These are phyloP conservation scores for Euproctis similis DNA, from an alignment of 2,888 invertebrate genomes.

Conservation along the genomic window DNA sequence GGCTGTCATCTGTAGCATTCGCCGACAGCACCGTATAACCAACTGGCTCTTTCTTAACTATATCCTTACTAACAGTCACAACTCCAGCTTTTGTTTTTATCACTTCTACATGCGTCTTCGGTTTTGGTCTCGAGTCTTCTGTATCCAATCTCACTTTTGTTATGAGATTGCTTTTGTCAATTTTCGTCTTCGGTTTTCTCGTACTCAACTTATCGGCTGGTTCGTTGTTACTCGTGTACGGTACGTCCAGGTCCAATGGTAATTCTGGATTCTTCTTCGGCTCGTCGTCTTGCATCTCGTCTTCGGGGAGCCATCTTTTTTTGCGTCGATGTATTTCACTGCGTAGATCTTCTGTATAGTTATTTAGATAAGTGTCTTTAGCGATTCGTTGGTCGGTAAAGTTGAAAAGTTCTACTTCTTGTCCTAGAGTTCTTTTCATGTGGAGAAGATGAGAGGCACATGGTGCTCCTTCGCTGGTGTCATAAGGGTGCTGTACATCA, in stretches of 20 bases:
- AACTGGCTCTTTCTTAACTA: slow-evolving; percentile 76
- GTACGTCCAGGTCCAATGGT: slow-evolving; percentile 79
- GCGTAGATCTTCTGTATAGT: slow-evolving; percentile 52
- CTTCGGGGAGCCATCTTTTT: slow-evolving; percentile 83
- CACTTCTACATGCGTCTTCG: slow-evolving; percentile 81
- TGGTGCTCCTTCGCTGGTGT: slow-evolving; percentile 42
- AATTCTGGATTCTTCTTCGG: slow-evolving; percentile 78
- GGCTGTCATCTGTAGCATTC: slow-evolving; percentile 70
- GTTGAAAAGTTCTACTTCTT: slow-evolving; percentile 56
- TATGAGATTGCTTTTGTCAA: slow-evolving; percentile 71
- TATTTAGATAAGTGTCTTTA: slow-evolving; percentile 40
- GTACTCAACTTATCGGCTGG: slow-evolving; percentile 67
- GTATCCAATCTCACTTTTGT: slow-evolving; percentile 71
- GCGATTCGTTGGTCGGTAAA: slow-evolving; percentile 45
- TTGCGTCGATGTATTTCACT: slow-evolving; percentile 59
- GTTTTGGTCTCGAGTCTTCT: slow-evolving; percentile 76
- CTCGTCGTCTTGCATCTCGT: slow-evolving; percentile 75
- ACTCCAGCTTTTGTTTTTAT: slow-evolving; percentile 80
- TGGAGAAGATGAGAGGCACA: slow-evolving; percentile 80
- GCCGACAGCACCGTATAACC: slow-evolving; percentile 64
- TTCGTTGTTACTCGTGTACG: slow-evolving; percentile 78
- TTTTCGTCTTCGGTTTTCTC: slow-evolving; percentile 69
- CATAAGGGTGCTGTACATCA: slow-evolving; percentile 79
- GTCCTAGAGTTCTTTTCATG: slow-evolving; percentile 52
- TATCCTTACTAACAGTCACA: slow-evolving; percentile 78